phyloP scores from a whole-genome alignment of 2,797 vertebrate species.

The Micropoecilia bifurca region DNA sequence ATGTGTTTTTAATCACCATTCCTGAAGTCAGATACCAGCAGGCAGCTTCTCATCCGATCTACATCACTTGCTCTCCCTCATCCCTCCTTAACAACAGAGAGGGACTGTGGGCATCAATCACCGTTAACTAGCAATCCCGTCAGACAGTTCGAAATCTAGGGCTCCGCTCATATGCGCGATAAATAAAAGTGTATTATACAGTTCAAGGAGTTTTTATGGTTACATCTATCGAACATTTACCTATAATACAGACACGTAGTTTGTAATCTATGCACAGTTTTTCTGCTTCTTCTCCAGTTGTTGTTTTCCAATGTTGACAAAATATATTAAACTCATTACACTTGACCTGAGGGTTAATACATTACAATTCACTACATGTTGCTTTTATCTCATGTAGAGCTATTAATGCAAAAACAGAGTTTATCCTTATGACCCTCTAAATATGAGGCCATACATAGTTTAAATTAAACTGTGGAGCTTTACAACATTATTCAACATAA shows the following conservation, averaged over 20 bases:
- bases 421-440: neutral
- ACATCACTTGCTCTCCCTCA: conserved; percentile 66
- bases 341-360: neutral
- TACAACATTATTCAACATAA: neutral
- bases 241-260: neutral
- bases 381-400: neutral
- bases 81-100: conserved; percentile 71
- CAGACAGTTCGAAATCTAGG: conserved; percentile 42
- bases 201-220: neutral
- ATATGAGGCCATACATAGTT: neutral
- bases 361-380: neutral
- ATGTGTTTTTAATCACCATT: conserved; percentile 85
- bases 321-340: neutral
- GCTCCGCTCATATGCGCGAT: conserved; percentile 20
- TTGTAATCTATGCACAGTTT: neutral
- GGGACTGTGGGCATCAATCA: conserved; percentile 75
- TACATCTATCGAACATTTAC: neutral
- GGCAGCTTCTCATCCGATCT: conserved; percentile 69
- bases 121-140: conserved; percentile 74
- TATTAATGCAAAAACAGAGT: neutral
- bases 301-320: conserved; percentile 4
- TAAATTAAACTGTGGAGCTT: neutral
- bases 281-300: neutral
- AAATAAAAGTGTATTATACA: conserved; percentile 2
- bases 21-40: conserved; percentile 79